phyloP scores from a whole-genome alignment of 1,140 invertebrate genomes.

The Riptortus pedestris region DNA sequence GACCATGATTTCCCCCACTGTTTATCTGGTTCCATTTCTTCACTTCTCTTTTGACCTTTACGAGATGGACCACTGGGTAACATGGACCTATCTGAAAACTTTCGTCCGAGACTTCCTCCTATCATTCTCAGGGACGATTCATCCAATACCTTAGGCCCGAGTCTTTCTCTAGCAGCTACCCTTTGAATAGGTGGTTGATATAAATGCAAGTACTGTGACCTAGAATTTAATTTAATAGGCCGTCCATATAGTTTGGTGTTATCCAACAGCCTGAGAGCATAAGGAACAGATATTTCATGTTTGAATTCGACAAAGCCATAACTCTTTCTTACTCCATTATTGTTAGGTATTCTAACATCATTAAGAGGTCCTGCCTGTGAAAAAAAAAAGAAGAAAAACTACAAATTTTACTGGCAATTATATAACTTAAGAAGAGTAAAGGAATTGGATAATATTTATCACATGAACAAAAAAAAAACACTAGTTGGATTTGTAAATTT shows the following conservation, averaged over 20 bases:
- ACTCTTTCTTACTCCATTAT: slow-evolving; percentile 11
- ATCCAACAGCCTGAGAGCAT: slow-evolving; percentile 14
- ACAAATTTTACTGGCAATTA: background rate
- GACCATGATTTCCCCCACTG: no score
- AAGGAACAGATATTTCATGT: slow-evolving; percentile 20
- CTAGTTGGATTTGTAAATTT: no score
- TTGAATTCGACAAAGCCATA: slow-evolving; percentile 22
- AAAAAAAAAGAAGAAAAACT: slow-evolving; percentile 4
- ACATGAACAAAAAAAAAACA: no score
- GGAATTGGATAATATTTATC: no score
- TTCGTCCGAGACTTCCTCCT: background rate
- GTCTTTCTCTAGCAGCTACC: background rate
- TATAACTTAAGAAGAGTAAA: background rate
- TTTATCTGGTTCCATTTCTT: no score
- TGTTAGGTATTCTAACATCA: slow-evolving; percentile 15
- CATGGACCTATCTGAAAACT: background rate
- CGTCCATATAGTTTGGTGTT: slow-evolving; percentile 1
- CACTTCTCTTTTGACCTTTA: background rate
- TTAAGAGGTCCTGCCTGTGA: slow-evolving; percentile 22
- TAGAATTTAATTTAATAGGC: background rate
- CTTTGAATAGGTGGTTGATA: background rate
- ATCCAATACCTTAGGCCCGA: background rate
- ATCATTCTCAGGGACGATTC: background rate
- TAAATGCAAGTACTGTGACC: background rate
- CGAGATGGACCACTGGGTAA: background rate